Evolutionary conservation across 2,888 invertebrate species (phyloP), one percentile per base, ranked within the genome.

Genomic region (Neoaliturus tenellus): DNA sequence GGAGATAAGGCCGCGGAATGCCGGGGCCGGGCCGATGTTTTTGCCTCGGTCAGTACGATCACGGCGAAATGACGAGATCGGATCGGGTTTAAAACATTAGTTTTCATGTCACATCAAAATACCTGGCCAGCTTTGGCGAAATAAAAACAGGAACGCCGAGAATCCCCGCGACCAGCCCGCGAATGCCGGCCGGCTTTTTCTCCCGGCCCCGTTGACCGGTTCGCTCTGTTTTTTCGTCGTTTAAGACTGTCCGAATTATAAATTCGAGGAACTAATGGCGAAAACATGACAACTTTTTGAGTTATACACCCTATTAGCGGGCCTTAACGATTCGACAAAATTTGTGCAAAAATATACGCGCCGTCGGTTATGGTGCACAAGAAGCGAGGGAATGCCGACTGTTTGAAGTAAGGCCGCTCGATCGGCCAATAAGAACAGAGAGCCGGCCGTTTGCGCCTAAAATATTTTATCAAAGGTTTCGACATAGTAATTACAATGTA

Each of bases 271-370:
- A 78, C 83, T 55, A 83, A 83, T 83, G 80, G 80, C 73, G 80
- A 81, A 83, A 81, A 83, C 85, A 85, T 85, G 86, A 85, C 85
- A 84, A 83, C 84, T 85, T 85, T 85, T 85, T 85, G 83, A 84
- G 85, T 85, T 85, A 85, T 86, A 86, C 85, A 44, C 82, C 84
- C 81, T 44, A 55, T 86, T 86, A 85, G 86, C 85, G 85, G 85
- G 82, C 82, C 71, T 81, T 81, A 81, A 82, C 82, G 82, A 82
- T 82, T 71, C 82, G 69, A 82, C 82, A 73, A 82, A 82, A 82
- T 82, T 82, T 82, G 82, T 82, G 82, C 82, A 82, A 82, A 82
- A 82, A 82, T 82, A 82, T 82, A 82, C 82, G 82, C 82, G 73
- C 51, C 82, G 48, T 44, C 51, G 55, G 73, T 39, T 39, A 73